Evolutionary conservation across 2,113 vertebrate species (phyloP).

Genomic region (Entosphenus tridentatus): DNA sequence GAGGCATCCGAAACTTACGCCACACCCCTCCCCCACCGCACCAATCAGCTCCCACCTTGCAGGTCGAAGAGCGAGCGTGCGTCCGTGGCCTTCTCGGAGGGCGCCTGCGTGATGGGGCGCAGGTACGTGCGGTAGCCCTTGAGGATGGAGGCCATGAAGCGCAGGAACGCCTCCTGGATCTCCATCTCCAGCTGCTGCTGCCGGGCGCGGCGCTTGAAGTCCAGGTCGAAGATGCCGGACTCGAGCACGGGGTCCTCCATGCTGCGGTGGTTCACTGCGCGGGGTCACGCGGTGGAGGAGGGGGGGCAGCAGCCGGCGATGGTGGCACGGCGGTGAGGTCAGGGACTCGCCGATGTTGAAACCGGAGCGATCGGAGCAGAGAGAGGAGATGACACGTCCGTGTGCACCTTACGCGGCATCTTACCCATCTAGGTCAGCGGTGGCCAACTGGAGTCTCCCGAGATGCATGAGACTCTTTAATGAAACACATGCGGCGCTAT

Average conservation of each 20-base stretch:
- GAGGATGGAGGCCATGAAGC: conserved; percentile 81
- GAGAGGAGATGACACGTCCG: too few relatives aligned
- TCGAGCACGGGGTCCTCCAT: neutral
- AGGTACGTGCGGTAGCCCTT: conserved; percentile 78
- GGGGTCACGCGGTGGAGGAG: neutral
- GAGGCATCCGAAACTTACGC: too few relatives aligned
- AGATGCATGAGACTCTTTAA: too few relatives aligned
- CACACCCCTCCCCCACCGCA: too few relatives aligned
- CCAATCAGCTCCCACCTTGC: conserved; percentile 35
- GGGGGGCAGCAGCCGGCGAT: too few relatives aligned
- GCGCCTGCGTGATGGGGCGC: conserved; percentile 74
- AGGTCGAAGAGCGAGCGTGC: conserved; percentile 73
- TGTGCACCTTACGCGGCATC: too few relatives aligned
- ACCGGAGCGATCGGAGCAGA: too few relatives aligned
- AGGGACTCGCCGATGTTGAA: too few relatives aligned
- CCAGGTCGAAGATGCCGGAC: neutral
- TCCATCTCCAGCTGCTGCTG: conserved; percentile 61
- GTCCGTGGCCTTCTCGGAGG: conserved; percentile 74
- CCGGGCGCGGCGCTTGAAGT: neutral
- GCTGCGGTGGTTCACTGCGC: conserved; percentile 1
- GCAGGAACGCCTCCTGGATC: conserved; percentile 76
- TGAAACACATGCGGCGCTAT: too few relatives aligned
- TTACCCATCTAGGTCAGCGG: too few relatives aligned
- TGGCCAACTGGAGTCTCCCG: too few relatives aligned
- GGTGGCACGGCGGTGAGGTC: too few relatives aligned